Evolutionary conservation across 2,113 vertebrate species (phyloP).

Genomic region (Salvelinus namaycush): DNA sequence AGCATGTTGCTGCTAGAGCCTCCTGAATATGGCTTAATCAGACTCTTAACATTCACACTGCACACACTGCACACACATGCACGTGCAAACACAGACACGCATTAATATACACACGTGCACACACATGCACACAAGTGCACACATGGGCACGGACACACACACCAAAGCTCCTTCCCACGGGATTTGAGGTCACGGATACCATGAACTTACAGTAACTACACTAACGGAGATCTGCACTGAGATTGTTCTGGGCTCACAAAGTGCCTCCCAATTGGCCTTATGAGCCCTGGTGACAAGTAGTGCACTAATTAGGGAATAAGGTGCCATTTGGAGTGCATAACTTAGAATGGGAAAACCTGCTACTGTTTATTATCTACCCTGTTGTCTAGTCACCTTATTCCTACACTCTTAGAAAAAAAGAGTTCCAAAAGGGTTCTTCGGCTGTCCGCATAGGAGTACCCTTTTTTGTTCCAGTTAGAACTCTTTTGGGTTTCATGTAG

Average conservation of each 20-base stretch:
- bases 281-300: too few relatives aligned
- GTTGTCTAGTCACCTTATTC: too few relatives aligned
- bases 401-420: too few relatives aligned
- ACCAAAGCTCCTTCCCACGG: not conserved
- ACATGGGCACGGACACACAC: not conserved
- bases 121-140: not conserved
- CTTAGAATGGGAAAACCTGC: too few relatives aligned
- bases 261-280: too few relatives aligned
- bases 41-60: not conserved
- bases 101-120: not conserved
- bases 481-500: too few relatives aligned
- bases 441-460: too few relatives aligned
- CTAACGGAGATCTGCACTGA: not conserved
- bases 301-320: too few relatives aligned
- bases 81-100: not conserved
- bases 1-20: slow-evolving; percentile 10
- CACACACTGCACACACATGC: not conserved
- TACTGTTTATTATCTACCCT: too few relatives aligned
- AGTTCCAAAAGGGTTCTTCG: too few relatives aligned
- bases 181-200: not conserved
- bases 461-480: too few relatives aligned
- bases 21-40: slow-evolving; percentile 34
- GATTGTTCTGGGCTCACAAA: not conserved
- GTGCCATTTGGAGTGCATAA: too few relatives aligned
- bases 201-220: not conserved